These are phyloP conservation scores for Cossypha heuglini DNA, from an alignment of 2,797 vertebrate genomes.

Conservation along the genomic window DNA sequence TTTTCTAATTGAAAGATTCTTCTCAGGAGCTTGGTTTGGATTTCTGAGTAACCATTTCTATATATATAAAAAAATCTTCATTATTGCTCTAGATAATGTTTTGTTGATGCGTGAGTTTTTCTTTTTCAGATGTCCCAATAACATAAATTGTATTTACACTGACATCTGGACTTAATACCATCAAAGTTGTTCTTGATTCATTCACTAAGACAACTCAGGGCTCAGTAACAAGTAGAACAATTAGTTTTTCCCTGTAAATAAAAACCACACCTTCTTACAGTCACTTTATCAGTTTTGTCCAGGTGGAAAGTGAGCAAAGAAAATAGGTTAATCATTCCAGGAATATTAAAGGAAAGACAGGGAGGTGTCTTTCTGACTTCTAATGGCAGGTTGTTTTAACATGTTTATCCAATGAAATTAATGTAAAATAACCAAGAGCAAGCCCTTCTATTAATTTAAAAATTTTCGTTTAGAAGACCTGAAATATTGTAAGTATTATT, in stretches of 20 bases:
- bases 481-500: not conserved
- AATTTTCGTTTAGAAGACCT: not conserved
- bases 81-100: not conserved
- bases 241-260: not conserved
- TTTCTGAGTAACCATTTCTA: not conserved
- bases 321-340: not conserved
- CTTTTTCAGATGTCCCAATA: not conserved
- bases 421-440: not conserved
- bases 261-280: not conserved
- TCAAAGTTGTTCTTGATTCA: not conserved
- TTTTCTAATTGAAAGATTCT: not conserved
- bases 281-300: not conserved
- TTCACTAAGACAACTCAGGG: not conserved
- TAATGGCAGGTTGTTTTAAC: not conserved
- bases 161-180: not conserved
- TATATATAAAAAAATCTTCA: not conserved
- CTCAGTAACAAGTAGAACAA: not conserved
- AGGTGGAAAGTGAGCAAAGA: not conserved
- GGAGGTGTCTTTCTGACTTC: not conserved
- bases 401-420: not conserved
- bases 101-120: not conserved
- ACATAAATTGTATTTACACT: not conserved
- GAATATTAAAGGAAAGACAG: not conserved
- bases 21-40: not conserved
- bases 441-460: not conserved